Evolutionary conservation across 2,113 vertebrate species (phyloP).

Genomic region (Brevimyrus niger): DNA sequence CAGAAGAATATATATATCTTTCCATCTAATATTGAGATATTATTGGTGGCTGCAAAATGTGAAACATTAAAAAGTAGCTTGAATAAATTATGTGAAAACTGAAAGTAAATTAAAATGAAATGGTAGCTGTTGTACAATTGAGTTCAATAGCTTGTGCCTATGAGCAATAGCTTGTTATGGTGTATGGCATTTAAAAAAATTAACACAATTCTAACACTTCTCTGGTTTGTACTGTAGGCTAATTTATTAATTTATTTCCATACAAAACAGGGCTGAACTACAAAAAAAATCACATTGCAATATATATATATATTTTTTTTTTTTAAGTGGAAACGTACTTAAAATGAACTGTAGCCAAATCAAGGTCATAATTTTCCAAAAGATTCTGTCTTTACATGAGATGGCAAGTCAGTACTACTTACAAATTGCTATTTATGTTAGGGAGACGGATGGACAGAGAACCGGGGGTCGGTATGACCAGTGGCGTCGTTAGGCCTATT

Average conservation of each 20-base stretch:
- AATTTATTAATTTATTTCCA: neutral
- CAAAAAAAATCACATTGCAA: neutral
- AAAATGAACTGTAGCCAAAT: neutral
- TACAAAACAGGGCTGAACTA: neutral
- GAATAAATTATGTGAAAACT: neutral
- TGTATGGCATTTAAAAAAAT: neutral
- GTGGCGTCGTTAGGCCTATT: too few species aligned
- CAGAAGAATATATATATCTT: neutral
- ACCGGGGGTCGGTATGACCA: neutral
- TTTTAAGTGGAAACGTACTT: neutral
- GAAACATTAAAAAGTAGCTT: neutral
- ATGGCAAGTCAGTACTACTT: neutral
- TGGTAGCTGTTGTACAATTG: neutral
- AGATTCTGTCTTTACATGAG: neutral
- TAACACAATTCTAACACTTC: neutral
- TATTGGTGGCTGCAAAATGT: neutral
- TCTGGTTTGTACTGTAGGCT: neutral
- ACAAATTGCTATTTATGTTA: neutral
- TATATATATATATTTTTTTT: neutral
- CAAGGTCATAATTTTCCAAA: neutral
- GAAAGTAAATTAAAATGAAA: neutral
- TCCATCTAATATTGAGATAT: neutral
- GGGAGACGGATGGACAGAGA: neutral
- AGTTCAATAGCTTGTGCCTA: neutral
- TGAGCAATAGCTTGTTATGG: too few species aligned